Base-by-base conservation (phyloP, 2,113 vertebrate species). In the Trichomycterus rosablanca region DNA sequence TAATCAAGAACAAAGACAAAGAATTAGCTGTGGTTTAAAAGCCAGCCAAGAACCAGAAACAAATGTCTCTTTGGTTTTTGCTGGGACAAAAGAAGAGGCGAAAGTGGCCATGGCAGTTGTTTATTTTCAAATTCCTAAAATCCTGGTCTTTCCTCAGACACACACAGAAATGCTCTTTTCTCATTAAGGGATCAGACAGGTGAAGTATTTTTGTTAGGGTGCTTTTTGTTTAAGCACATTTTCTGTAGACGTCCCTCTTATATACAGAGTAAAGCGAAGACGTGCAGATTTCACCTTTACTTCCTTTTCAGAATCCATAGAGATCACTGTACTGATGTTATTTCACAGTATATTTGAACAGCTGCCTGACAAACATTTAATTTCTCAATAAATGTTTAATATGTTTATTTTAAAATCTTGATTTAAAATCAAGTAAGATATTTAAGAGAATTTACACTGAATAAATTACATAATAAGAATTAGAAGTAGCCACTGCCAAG, bases 31-130 rank as follows among this genome's bases (percentile, higher is more conserved):
- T 51, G 42, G 45, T 51, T 45, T 63, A 22, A 68, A 66, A 68
- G n/a, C 22, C 51, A 48, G 14, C 28, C 57, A 37, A 26, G 19
- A 66, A 42, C 43, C 58, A 44, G 43, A 22, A 64, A 58, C 55
- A 58, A 71, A 77, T 71, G 39, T 66, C 48, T 54, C 18, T 64
- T 71, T 45, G 42, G 63, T 68, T 52, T 68, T 22, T 37, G 9
- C 26, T 51, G n/a, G 54, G 10, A 65, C 64, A 71, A 67, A 71
- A 51, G 11, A 8, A 5, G 51, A 44, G 55, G 54, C 43, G 51
- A 40, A 68, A 68, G 61, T 72, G 20, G n/a, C 37, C 42, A 59
- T 59, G 50, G 49, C 59, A 45, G 35, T 53, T 58, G 58, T 66
- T 68, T 70, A 67, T 71, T 68, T 71, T 51, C 14, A 61, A 18